Conservation (phyloP, 1,140 invertebrate species). For the Ganaspis sp. region DNA sequence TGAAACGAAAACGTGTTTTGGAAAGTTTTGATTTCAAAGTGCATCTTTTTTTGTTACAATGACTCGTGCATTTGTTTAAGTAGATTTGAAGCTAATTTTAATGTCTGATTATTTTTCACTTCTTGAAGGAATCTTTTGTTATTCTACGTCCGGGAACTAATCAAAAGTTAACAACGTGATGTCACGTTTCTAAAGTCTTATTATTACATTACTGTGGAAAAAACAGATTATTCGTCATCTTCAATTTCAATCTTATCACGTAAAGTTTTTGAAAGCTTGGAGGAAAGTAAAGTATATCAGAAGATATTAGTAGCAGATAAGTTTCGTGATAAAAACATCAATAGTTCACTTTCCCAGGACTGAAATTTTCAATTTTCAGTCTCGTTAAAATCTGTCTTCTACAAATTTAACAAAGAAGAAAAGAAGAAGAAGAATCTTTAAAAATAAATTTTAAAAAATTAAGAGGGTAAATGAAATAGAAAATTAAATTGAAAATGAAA, state of each 20-base stretch:
- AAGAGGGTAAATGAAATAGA: too few relatives aligned
- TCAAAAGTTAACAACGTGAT: slow-evolving; percentile 2
- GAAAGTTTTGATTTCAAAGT: too few relatives aligned
- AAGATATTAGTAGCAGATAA: not conserved
- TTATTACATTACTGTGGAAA: not conserved
- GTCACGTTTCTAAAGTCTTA: not conserved
- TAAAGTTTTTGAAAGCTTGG: not conserved
- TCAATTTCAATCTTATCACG: slow-evolving; percentile 21
- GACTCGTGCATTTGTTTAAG: not conserved
- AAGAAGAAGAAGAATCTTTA: too few relatives aligned
- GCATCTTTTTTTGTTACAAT: too few relatives aligned
- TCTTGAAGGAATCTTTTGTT: not conserved
- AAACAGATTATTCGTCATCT: slow-evolving; percentile 1
- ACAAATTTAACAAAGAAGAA: too few relatives aligned
- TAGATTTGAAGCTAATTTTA: not conserved
- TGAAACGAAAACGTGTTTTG: too few relatives aligned
- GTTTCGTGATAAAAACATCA: not conserved
- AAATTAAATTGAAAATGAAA: too few relatives aligned
- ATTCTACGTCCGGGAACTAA: not conserved
- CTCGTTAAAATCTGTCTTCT: too few relatives aligned
- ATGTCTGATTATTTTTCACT: not conserved
- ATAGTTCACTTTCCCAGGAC: not conserved
- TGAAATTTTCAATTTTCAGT: too few relatives aligned
- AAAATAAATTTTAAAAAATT: too few relatives aligned
- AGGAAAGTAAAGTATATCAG: not conserved